Evolutionary conservation across 1,140 invertebrate genomes (phyloP).

Genomic region (Pseudomyrmex flavicornis): DNA sequence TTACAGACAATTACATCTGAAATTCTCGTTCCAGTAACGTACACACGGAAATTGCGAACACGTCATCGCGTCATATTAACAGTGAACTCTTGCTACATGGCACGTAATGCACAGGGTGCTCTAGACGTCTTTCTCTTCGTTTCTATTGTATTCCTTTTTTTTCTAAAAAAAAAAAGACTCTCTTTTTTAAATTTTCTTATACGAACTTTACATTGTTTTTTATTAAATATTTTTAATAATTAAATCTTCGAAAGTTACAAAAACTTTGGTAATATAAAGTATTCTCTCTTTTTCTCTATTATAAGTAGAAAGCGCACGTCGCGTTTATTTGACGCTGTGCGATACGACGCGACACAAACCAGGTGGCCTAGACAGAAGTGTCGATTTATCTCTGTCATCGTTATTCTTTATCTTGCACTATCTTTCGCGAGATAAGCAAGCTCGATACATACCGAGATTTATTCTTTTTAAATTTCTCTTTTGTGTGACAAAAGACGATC

Average conservation of each 20-base stretch:
- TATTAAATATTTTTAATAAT: background rate
- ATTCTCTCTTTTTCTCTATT: background rate
- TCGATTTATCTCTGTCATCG: slow-evolving; percentile 57
- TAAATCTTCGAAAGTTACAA: background rate
- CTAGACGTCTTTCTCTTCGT: slow-evolving; percentile 31
- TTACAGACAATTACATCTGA: slow-evolving; percentile 53
- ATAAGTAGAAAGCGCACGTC: slow-evolving; percentile 34
- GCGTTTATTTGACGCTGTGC: slow-evolving; percentile 26
- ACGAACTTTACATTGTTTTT: background rate
- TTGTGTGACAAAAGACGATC: slow-evolving; percentile 32
- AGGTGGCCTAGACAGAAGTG: slow-evolving; percentile 57
- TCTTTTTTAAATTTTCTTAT: no score
- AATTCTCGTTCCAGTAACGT: slow-evolving; percentile 45
- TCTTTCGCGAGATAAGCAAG: slow-evolving; percentile 37
- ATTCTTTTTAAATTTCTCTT: slow-evolving; percentile 40
- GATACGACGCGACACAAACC: slow-evolving; percentile 6
- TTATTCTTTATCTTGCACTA: slow-evolving; percentile 56
- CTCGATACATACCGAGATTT: slow-evolving; percentile 47
- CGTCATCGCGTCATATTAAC: slow-evolving; percentile 37
- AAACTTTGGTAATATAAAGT: background rate
- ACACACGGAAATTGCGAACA: slow-evolving; percentile 34
- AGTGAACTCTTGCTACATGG: slow-evolving; percentile 46
- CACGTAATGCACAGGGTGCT: slow-evolving; percentile 37
- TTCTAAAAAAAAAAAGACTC: background rate
- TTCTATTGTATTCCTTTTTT: background rate